Percentiles rank a stretch among this genome's conserved stretches.
Evolutionary conservation across 2,888 invertebrate genomes (phyloP).

Genomic region (Mythimna lalbum): DNA sequence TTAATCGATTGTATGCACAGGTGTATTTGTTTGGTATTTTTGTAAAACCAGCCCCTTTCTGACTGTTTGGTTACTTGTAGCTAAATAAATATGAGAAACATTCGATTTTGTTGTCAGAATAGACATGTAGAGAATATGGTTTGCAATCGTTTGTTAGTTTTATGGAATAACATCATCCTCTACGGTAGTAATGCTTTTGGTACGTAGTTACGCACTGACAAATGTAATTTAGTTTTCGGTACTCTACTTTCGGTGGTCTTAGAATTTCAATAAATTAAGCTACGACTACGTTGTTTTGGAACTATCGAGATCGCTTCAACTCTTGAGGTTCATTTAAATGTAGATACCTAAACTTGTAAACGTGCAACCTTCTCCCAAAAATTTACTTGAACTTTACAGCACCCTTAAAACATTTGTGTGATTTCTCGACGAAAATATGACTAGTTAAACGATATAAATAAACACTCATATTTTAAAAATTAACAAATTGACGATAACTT

Average conservation of each 20-base stretch:
- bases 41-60: constrained; percentile 48
- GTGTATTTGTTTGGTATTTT: constrained; percentile 80
- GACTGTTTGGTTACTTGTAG: constrained; percentile 62
- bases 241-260: no score
- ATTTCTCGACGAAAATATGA: background rate
- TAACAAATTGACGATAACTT: constrained; percentile 2
- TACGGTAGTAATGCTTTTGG: no score
- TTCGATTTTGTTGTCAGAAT: constrained; percentile 30
- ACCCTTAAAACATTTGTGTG: background rate
- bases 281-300: background rate
- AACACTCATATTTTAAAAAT: background rate
- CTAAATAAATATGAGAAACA: constrained; percentile 57
- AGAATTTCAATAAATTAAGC: background rate
- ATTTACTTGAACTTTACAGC: background rate
- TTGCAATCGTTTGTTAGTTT: constrained; percentile 32
- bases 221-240: background rate
- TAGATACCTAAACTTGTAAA: background rate
- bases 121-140: background rate
- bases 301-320: background rate
- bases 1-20: constrained; percentile 80
- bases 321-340: background rate
- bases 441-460: no score
- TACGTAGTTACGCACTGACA: background rate
- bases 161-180: constrained; percentile 9
- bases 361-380: background rate